Evolutionary conservation across 2,113 vertebrate species (phyloP), one percentile per base, ranked within the genome.

Genomic region (Elephas maximus): DNA sequence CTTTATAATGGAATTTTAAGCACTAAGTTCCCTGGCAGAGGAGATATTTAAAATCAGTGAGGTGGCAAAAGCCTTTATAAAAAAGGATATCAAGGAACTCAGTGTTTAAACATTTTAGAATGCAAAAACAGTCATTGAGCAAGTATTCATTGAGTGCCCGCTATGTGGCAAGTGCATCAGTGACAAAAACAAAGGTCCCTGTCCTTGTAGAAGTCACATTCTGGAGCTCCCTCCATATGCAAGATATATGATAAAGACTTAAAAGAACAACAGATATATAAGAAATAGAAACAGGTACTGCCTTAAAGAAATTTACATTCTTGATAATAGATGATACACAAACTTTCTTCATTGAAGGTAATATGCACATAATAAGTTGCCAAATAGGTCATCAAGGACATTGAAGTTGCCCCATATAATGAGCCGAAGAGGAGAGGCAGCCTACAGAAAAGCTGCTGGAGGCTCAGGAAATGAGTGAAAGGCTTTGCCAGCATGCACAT

Each of bases 1-100:
- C 37, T 91, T 91, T 69, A 69, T 48, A 82, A 76, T 48, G 48
- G 57, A 74, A 33, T 91, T 87, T 74, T 53, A 91, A 91, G 28
- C n/a, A 74, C 8, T 44, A 4, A 53, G 14, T 73, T 87, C 10
- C 37, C 33, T 96, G 6, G 2, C 82, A 69, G 37, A 24, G 21
- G 20, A 94, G 57, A 82, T 94, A 14, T 88, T 57, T 91, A 77
- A 82, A 88, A 48, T 21, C 37, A 48, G 2, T 24, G 20, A 88
- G 45, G 4, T 63, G 74, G 80, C 21, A 90, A 67, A 8, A 73
- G 21, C 7, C 18, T 86, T 96, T 81, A 60, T 81, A 60, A 82
- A 57, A 88, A 83, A 9, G 21, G 26, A 8, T 60, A 51, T 41
- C 30, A 87, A 20, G 48, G n/a, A 45, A 77, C 24, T 81, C 57